A percentile compares a stretch with the other conserved stretches of the same genome.
Conservation (phyloP, 2,888 invertebrate species). For the Nemurella pictetii region DNA sequence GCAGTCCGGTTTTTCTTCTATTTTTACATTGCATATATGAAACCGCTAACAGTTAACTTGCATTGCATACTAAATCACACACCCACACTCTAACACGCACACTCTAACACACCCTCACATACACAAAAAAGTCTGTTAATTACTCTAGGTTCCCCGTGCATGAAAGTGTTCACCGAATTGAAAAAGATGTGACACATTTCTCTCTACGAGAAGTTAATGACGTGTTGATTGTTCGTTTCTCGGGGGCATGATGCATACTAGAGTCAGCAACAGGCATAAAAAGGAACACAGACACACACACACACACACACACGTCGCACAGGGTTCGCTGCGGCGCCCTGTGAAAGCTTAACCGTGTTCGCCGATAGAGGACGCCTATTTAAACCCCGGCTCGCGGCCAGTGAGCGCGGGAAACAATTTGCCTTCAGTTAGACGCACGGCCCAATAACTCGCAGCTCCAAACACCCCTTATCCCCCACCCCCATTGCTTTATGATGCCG, state of each 20-base stretch:
- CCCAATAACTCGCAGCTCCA: no score
- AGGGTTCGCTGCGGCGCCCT: neutral
- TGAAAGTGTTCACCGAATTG: neutral
- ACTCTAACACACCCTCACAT: no score
- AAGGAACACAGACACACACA: neutral
- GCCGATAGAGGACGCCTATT: no score
- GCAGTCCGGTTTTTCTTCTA: no score
- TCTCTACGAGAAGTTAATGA: neutral
- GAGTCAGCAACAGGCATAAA: neutral
- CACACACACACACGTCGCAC: neutral
- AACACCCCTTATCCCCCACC: no score
- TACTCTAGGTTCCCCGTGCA: neutral
- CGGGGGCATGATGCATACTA: neutral
- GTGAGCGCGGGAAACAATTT: neutral
- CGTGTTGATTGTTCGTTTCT: neutral
- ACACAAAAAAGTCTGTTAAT: neutral
- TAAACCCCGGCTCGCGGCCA: neutral
- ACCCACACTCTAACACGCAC: no score
- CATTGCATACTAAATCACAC: neutral
- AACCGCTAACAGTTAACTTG: neutral
- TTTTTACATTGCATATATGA: neutral
- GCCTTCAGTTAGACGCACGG: no score
- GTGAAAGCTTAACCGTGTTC: neutral
- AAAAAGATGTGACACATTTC: neutral
- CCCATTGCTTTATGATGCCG: no score